Percentiles rank a stretch among this genome's conserved stretches.
Evolutionary conservation across 2,113 vertebrate genomes (phyloP).

Genomic region (Petromus typicus): DNA sequence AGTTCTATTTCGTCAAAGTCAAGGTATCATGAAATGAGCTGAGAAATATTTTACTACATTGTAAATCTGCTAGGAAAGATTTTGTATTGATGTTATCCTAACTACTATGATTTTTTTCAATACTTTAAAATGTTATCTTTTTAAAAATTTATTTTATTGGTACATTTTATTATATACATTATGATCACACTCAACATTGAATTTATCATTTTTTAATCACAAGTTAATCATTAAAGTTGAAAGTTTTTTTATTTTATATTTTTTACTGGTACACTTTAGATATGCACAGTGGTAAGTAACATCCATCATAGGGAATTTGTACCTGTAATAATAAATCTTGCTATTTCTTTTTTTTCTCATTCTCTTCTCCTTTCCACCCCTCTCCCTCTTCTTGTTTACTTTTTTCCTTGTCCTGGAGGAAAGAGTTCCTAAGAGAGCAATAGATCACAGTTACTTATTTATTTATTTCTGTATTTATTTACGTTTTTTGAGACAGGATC

Average conservation of each 20-base stretch:
- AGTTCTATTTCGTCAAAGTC: slow-evolving; percentile 48
- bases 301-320: too few species aligned
- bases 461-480: too few species aligned
- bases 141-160: too few species aligned
- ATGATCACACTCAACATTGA: too few species aligned
- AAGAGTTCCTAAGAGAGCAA: background rate
- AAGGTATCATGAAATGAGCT: slow-evolving; percentile 17
- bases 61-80: slow-evolving; percentile 37
- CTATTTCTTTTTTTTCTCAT: too few species aligned
- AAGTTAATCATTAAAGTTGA: slow-evolving; percentile 54
- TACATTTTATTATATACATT: too few species aligned
- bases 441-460: background rate
- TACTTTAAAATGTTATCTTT: slow-evolving; percentile 25
- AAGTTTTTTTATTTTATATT: too few species aligned
- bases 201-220: background rate
- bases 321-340: too few species aligned
- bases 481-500: background rate
- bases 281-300: too few species aligned
- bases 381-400: too few species aligned
- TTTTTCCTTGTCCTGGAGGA: background rate
- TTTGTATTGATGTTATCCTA: slow-evolving; percentile 22
- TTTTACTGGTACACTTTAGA: too few species aligned
- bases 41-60: slow-evolving; percentile 44
- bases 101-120: slow-evolving; percentile 34
- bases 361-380: too few species aligned